These are phyloP conservation scores for Mobula hypostoma DNA, from an alignment of 2,113 vertebrate genomes.

Conservation along the genomic window DNA sequence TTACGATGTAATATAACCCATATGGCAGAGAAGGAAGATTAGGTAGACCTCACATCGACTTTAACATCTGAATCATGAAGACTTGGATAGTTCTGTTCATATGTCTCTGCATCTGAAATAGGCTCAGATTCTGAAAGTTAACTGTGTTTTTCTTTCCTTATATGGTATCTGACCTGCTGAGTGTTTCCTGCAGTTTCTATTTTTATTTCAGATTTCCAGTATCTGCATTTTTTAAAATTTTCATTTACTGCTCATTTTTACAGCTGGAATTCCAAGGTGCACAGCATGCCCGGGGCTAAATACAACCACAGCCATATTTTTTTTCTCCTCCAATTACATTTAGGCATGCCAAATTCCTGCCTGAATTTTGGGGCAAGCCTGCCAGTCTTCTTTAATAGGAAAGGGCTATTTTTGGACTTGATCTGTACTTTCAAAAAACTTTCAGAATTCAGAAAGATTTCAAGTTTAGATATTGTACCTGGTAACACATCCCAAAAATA, in stretches of 20 bases:
- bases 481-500: background rate
- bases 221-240: too few relatives aligned
- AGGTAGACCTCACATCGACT: background rate
- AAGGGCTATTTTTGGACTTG: background rate
- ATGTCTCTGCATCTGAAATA: too few relatives aligned
- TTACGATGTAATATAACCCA: too few relatives aligned
- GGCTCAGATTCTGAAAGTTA: too few relatives aligned
- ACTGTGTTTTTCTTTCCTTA: too few relatives aligned
- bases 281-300: background rate
- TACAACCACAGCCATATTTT: too few relatives aligned
- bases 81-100: background rate
- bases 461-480: background rate
- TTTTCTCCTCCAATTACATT: background rate
- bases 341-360: too few relatives aligned
- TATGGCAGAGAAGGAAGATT: background rate
- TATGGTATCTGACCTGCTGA: too few relatives aligned
- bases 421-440: background rate
- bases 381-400: background rate
- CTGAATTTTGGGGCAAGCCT: too few relatives aligned
- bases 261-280: background rate
- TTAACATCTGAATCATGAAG: background rate
- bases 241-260: background rate
- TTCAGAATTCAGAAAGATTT: background rate
- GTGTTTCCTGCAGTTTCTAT: too few relatives aligned
- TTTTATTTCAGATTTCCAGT: too few relatives aligned